Base-by-base conservation (phyloP, 2,888 invertebrate genomes). In the Drosophila nr. medialis region DNA sequence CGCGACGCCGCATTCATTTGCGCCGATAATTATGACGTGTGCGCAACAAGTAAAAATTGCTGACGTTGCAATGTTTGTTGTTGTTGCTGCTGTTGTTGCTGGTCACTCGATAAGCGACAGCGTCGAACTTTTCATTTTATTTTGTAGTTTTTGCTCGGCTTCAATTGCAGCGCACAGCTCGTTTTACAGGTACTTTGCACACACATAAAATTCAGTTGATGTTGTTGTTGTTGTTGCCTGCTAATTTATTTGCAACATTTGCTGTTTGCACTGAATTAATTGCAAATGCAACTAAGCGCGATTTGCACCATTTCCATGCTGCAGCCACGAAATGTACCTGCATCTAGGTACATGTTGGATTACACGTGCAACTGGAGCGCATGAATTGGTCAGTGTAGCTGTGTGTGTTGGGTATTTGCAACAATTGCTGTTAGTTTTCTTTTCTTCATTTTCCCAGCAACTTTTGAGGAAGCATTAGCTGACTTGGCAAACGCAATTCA, bases 161-260 rank as follows among this genome's bases (percentile, higher is more conserved):
- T 86, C 79, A 69, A 73, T 78, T 89, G 82, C 84, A 82, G 60
- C 45, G 51, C 29, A 32, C 53, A 53, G 61, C 59, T 72, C 72
- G 63, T 50, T 65, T 69, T 72, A 51, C 76, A 64, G 61, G 80
- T 51, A 65, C 61, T 54, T 53, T 80, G 24, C 7, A 36, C 11
- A 18, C 36, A 27, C 24, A 27, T 51, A 34, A 58, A 66, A 53
- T 40, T 18, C 34, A 45, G 40, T 13, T 40, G 53, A 50, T 67
- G 36, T 40, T 68, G 64, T 56, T 60, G 67, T 38, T 64, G 18
- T 38, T n/a, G 4, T 40, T 32, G 77, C 66, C 42, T 65, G 87
- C 87, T 90, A 89, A 90, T 89, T 90, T 89, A 89, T 87, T 90
- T 87, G 89, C 90, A 90, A 85, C 90, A 88, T 82, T 86, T 80